These are phyloP conservation scores for Pseudomyrmex dendroicus DNA, from an alignment of 1,140 invertebrate species.

Conservation along the genomic window DNA sequence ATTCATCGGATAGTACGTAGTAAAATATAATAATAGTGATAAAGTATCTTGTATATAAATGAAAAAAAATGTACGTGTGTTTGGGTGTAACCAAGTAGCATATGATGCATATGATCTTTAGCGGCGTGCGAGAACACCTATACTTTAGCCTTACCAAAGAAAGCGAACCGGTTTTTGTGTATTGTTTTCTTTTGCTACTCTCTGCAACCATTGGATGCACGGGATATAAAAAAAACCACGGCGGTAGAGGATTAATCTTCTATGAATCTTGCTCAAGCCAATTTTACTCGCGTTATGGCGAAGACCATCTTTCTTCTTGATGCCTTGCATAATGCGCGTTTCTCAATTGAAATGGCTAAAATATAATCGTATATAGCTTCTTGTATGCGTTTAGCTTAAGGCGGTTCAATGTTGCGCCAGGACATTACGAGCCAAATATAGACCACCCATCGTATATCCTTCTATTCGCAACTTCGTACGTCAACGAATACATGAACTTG, in stretches of 20 bases:
- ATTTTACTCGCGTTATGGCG: slow-evolving; percentile 60
- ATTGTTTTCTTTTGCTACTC: slow-evolving; percentile 56
- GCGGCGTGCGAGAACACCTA: slow-evolving; percentile 21
- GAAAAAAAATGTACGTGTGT: slow-evolving; percentile 18
- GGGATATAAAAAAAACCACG: slow-evolving; percentile 40
- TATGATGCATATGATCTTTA: slow-evolving; percentile 56
- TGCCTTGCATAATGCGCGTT: slow-evolving; percentile 59
- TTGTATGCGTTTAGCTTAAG: slow-evolving; percentile 41
- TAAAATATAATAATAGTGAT: slow-evolving; percentile 6
- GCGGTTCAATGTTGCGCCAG: slow-evolving; percentile 38
- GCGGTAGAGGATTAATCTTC: slow-evolving; percentile 56
- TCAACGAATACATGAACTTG: background rate
- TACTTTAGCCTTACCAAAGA: slow-evolving; percentile 46
- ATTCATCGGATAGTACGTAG: background rate
- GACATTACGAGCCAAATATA: slow-evolving; percentile 40
- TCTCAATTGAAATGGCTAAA: slow-evolving; percentile 59
- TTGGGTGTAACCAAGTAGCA: slow-evolving; percentile 47
- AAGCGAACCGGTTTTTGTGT: slow-evolving; percentile 53
- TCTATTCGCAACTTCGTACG: background rate
- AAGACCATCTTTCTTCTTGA: slow-evolving; percentile 60
- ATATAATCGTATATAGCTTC: slow-evolving; percentile 54
- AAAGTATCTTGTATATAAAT: slow-evolving; percentile 26
- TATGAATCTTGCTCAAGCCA: slow-evolving; percentile 59
- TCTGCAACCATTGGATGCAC: slow-evolving; percentile 26
- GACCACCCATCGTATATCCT: slow-evolving; percentile 47